These are phyloP conservation scores for Apamea epomidion DNA, from an alignment of 2,888 invertebrate genomes.

Conservation along the genomic window DNA sequence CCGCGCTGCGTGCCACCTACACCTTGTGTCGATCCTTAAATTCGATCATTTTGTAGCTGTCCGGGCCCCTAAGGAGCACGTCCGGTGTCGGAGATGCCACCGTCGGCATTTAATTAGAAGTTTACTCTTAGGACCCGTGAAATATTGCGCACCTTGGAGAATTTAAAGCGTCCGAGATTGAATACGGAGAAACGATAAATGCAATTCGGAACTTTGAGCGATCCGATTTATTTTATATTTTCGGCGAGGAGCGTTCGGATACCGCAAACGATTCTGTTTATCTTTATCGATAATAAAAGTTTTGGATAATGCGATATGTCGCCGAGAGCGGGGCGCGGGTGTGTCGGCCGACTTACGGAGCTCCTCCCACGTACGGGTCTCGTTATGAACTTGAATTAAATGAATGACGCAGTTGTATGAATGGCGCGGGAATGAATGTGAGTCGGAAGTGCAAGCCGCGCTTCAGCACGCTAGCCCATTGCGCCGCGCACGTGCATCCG, in stretches of 20 bases:
- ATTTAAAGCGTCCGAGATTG: constrained; percentile 78
- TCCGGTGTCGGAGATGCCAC: constrained; percentile 79
- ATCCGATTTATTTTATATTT: constrained; percentile 84
- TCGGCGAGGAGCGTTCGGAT: constrained; percentile 70
- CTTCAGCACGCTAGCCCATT: constrained; percentile 85
- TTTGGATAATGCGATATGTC: constrained; percentile 74
- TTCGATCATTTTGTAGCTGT: constrained; percentile 79
- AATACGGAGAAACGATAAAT: constrained; percentile 86
- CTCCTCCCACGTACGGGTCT: constrained; percentile 83
- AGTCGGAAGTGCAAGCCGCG: constrained; percentile 87
- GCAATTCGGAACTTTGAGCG: constrained; percentile 77
- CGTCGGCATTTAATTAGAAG: constrained; percentile 85
- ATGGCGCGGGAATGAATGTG: constrained; percentile 89
- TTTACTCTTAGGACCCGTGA: constrained; percentile 83
- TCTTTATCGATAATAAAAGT: constrained; percentile 79
- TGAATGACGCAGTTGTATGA: constrained; percentile 89
- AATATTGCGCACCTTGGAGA: constrained; percentile 84
- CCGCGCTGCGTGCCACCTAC: constrained; percentile 72
- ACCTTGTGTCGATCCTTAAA: constrained; percentile 76
- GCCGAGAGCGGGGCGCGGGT: constrained; percentile 73
- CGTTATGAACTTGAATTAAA: constrained; percentile 89
- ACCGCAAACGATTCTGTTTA: constrained; percentile 75
- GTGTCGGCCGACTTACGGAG: constrained; percentile 76
- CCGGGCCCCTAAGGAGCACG: constrained; percentile 72
- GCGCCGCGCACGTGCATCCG: constrained; percentile 82